Percentiles rank a stretch among this genome's conserved stretches.
Conservation (phyloP, 2,113 vertebrate species). For the human region DNA sequence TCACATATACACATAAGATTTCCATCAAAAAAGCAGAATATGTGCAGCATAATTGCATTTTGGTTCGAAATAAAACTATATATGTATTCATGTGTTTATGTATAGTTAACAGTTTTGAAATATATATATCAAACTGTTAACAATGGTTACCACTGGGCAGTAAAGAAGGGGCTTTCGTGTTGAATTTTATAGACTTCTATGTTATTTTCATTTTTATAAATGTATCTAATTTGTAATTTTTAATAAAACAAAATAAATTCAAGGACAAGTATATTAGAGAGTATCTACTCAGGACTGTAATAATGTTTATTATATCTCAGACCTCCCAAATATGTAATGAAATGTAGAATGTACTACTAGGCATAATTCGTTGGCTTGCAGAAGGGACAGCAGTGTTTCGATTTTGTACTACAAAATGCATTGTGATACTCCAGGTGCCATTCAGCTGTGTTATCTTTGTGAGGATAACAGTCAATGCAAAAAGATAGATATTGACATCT, state of each 20-base stretch:
- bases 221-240: neutral
- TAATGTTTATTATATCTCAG: neutral
- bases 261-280: neutral
- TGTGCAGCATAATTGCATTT: neutral
- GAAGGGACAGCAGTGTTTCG: neutral
- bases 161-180: neutral
- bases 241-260: neutral
- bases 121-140: neutral
- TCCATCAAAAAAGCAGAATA: neutral
- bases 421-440: neutral
- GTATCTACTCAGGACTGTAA: neutral
- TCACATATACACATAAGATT: neutral
- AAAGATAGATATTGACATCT: neutral
- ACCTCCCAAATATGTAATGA: neutral
- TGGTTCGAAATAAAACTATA: neutral
- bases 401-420: neutral
- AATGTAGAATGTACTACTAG: neutral
- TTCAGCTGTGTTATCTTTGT: neutral
- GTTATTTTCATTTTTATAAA: neutral
- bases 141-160: neutral
- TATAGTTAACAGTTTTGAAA: neutral
- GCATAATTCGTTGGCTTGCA: neutral
- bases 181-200: neutral
- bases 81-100: neutral
- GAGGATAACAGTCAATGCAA: neutral